Percentiles rank a stretch among this genome's conserved stretches.
Evolutionary conservation across 2,888 invertebrate genomes (phyloP).

Genomic region (Nemoura dubitans): DNA sequence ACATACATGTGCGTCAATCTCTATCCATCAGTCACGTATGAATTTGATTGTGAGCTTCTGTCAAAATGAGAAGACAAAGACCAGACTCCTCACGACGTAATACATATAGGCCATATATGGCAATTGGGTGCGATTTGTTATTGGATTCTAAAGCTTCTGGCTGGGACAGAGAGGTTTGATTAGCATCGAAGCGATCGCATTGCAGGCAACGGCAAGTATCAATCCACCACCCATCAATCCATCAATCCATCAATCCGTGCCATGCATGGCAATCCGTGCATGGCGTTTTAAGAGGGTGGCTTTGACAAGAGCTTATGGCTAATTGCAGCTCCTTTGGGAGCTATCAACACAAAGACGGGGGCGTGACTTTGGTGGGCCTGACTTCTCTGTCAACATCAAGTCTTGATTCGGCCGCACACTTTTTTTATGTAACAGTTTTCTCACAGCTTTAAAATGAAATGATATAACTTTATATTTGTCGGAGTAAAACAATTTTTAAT

Average conservation of each 20-base stretch:
- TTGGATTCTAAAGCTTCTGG: background rate
- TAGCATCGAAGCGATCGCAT: background rate
- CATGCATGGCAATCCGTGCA: no score
- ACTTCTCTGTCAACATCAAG: background rate
- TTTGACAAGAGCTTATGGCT: no score
- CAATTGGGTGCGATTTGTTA: background rate
- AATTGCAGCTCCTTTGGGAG: background rate
- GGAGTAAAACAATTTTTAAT: background rate
- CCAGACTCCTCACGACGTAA: background rate
- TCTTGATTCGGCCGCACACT: no score
- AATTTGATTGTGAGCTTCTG: background rate
- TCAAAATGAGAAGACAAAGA: background rate
- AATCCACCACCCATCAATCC: no score
- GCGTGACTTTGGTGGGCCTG: background rate
- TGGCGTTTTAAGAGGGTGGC: no score
- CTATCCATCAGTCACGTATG: background rate
- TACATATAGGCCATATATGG: background rate
- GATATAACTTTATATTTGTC: background rate
- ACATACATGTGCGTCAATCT: background rate
- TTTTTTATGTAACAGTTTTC: background rate
- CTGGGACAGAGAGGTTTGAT: background rate
- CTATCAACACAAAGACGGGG: background rate
- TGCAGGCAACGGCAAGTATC: background rate
- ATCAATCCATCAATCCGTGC: background rate
- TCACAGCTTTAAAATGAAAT: background rate